Evolutionary conservation across 2,888 invertebrate genomes (phyloP).

Genomic region (Cantharis lateralis): DNA sequence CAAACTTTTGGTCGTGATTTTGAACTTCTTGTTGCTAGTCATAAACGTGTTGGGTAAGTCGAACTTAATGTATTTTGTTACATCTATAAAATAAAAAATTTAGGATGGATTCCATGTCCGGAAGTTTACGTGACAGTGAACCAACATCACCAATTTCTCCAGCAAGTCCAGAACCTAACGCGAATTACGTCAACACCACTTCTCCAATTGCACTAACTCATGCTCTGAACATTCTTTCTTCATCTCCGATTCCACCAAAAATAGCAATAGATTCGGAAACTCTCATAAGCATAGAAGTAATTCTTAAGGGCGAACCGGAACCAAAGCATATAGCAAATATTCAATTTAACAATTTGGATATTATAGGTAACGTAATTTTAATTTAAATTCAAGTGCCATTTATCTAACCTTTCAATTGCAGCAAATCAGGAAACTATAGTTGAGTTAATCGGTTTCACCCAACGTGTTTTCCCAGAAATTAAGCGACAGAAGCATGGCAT

Average conservation of each 20-base stretch:
- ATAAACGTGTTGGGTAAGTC: conserved; percentile 85
- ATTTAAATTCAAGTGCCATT: not conserved
- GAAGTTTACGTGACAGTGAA: conserved; percentile 89
- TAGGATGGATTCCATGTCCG: conserved; percentile 92
- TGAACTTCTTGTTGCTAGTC: conserved; percentile 91
- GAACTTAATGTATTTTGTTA: not conserved
- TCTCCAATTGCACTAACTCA: conserved; percentile 63
- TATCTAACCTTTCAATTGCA: conserved; percentile 46
- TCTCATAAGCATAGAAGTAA: conserved; percentile 79
- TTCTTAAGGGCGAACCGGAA: conserved; percentile 63
- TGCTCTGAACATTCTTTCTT: conserved; percentile 57
- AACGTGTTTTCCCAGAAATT: conserved; percentile 67
- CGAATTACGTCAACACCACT: conserved; percentile 47
- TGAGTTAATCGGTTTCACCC: conserved; percentile 87
- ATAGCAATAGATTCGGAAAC: conserved; percentile 65
- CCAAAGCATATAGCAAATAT: conserved; percentile 78
- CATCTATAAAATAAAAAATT: conserved; percentile 20
- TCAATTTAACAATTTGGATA: conserved; percentile 91
- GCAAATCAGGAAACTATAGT: conserved; percentile 96
- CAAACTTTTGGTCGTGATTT: conserved; percentile 96
- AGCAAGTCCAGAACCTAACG: conserved; percentile 67
- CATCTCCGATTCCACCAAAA: conserved; percentile 44
- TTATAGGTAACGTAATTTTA: conserved; percentile 71
- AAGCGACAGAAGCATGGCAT: conserved; percentile 41
- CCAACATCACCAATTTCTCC: conserved; percentile 88